These are phyloP conservation scores for Tragelaphus strepsiceros DNA, from an alignment of 2,113 vertebrate genomes.

Conservation along the genomic window DNA sequence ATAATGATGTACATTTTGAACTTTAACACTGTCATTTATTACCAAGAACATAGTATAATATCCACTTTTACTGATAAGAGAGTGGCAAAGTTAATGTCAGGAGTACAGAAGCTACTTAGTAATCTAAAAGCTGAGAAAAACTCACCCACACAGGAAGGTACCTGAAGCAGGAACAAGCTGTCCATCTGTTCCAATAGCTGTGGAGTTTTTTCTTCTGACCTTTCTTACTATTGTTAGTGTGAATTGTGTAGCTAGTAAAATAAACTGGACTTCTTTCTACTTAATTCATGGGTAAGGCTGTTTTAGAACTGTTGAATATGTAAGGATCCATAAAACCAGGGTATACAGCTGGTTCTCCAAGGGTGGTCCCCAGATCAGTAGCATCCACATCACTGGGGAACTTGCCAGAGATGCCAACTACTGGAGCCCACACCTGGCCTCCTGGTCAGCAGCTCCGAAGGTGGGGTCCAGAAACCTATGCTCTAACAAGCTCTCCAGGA, in stretches of 20 bases:
- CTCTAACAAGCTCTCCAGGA: background rate
- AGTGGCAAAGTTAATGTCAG: constrained; percentile 27
- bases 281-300: background rate
- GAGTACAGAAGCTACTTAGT: constrained; percentile 11
- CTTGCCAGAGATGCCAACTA: background rate
- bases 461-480: background rate
- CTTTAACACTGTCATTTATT: background rate
- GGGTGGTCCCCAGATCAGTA: background rate
- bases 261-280: background rate
- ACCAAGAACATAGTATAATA: background rate
- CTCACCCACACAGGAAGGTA: background rate
- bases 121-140: constrained; percentile 25
- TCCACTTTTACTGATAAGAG: constrained; percentile 5
- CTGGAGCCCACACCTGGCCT: background rate
- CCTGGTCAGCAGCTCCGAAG: background rate
- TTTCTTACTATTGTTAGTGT: background rate
- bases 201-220: background rate
- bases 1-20: constrained; percentile 28
- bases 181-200: background rate
- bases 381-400: background rate
- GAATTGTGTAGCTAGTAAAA: background rate
- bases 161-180: background rate
- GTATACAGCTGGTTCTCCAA: background rate
- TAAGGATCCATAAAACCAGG: background rate
- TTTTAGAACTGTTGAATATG: background rate